phyloP scores from a whole-genome alignment of 2,888 invertebrate species.

The Hermodice carunculata region DNA sequence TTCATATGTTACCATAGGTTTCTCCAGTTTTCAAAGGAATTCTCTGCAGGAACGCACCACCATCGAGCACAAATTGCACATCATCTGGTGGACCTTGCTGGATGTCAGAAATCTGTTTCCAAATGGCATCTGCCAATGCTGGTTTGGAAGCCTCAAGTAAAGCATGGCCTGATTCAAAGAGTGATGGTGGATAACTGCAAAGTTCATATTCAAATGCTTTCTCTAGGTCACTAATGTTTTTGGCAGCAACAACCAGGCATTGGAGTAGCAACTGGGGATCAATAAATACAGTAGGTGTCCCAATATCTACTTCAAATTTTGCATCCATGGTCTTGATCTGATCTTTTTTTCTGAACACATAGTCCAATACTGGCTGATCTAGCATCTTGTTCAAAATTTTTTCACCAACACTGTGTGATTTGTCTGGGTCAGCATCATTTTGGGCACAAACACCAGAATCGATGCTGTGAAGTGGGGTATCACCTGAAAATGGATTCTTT shows the following conservation, averaged over 20 bases:
- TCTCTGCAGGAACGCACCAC: slow-evolving; percentile 42
- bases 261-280: slow-evolving; percentile 47
- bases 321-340: slow-evolving; percentile 31
- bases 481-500: slow-evolving; percentile 37
- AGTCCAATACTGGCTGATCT: slow-evolving; percentile 23
- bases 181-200: slow-evolving; percentile 25
- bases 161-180: slow-evolving; percentile 1
- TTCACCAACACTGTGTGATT: slow-evolving; percentile 30
- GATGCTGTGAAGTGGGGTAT: slow-evolving; percentile 39
- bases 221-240: neutral
- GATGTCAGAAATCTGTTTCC: neutral
- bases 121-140: slow-evolving; percentile 8
- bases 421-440: slow-evolving; percentile 30
- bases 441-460: slow-evolving; percentile 41
- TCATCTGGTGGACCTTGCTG: neutral
- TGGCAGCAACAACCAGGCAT: slow-evolving; percentile 30
- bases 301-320: slow-evolving; percentile 20
- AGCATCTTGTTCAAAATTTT: slow-evolving; percentile 35
- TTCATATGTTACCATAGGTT: slow-evolving; percentile 8
- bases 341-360: slow-evolving; percentile 31
- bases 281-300: slow-evolving; percentile 30
- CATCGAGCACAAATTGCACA: slow-evolving; percentile 31
- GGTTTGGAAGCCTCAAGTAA: neutral
- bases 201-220: slow-evolving; percentile 17
- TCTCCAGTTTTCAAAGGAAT: slow-evolving; percentile 38